phyloP scores from a whole-genome alignment of 1,140 invertebrate genomes.

The Bombus waltoni region DNA sequence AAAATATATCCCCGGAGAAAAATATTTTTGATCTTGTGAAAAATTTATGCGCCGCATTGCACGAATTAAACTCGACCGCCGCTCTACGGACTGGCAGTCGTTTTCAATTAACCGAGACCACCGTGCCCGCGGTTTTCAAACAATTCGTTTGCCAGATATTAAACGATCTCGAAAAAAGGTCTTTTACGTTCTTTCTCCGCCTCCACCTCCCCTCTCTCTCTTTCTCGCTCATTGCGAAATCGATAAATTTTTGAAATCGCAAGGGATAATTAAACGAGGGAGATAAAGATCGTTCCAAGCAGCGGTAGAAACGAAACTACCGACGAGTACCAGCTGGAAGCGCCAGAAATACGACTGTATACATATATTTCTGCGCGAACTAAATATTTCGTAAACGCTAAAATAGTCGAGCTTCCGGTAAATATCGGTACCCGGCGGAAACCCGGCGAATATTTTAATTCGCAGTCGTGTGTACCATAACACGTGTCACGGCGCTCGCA shows the following conservation, averaged over 20 bases:
- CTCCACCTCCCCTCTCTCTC: fast-evolving
- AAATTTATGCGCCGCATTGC: not conserved
- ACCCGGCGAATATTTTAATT: not conserved
- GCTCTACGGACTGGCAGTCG: not conserved
- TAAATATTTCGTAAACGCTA: not conserved
- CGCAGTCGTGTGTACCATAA: not conserved
- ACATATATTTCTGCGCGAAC: not conserved
- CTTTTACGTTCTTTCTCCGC: too few relatives aligned
- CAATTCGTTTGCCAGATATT: too few relatives aligned
- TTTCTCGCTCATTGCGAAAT: not conserved
- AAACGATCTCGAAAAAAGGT: not conserved
- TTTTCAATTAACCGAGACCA: slow-evolving; percentile 8
- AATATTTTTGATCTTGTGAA: not conserved
- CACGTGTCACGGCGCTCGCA: not conserved
- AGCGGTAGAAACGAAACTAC: not conserved
- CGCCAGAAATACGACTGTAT: not conserved
- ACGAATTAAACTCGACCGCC: not conserved
- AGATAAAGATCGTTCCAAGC: too few relatives aligned
- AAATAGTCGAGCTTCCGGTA: not conserved
- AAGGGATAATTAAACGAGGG: not conserved
- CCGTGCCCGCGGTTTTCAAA: not conserved
- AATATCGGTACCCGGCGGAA: not conserved
- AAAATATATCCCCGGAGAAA: not conserved
- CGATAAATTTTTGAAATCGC: not conserved
- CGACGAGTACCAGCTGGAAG: too few relatives aligned